Percentiles rank a stretch among this genome's conserved stretches.
Evolutionary conservation across 2,888 invertebrate genomes (phyloP).

Genomic region (Ferrisia virgata): DNA sequence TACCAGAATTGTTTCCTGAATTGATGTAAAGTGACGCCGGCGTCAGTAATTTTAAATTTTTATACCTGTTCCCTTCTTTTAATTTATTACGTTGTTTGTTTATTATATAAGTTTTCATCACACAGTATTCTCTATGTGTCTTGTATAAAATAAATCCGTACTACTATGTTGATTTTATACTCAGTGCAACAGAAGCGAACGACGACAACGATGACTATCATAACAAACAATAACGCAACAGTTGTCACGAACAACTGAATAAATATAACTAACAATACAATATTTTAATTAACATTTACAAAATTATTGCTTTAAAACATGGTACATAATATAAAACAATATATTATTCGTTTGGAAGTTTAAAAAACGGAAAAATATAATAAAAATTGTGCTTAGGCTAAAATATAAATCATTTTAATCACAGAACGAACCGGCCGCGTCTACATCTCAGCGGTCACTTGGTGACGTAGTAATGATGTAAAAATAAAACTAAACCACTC

Average conservation of each 20-base stretch:
- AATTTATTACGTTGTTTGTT: slow-evolving; percentile 8
- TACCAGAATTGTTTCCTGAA: slow-evolving; percentile 36
- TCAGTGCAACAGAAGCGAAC: too few relatives aligned
- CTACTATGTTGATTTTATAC: not conserved
- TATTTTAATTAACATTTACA: slow-evolving; percentile 14
- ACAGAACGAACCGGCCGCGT: not conserved
- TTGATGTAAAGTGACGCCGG: not conserved
- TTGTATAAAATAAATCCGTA: slow-evolving; percentile 32
- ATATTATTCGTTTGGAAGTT: not conserved
- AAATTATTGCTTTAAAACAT: slow-evolving; percentile 7
- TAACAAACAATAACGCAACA: too few relatives aligned
- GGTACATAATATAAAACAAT: not conserved
- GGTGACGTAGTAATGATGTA: not conserved
- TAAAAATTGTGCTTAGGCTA: not conserved
- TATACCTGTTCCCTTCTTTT: not conserved
- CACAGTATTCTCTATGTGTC: slow-evolving; percentile 23
- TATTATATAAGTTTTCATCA: not conserved
- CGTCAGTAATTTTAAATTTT: not conserved
- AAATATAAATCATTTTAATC: not conserved
- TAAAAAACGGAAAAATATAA: not conserved
- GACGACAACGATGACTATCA: too few relatives aligned
- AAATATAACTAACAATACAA: not conserved
- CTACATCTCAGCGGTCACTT: not conserved
- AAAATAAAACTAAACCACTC: not conserved
- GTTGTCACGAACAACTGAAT: not conserved